Percentiles rank a stretch among this genome's conserved stretches.
Conservation (phyloP, 2,888 invertebrate genomes). For the Folsomia candida region DNA sequence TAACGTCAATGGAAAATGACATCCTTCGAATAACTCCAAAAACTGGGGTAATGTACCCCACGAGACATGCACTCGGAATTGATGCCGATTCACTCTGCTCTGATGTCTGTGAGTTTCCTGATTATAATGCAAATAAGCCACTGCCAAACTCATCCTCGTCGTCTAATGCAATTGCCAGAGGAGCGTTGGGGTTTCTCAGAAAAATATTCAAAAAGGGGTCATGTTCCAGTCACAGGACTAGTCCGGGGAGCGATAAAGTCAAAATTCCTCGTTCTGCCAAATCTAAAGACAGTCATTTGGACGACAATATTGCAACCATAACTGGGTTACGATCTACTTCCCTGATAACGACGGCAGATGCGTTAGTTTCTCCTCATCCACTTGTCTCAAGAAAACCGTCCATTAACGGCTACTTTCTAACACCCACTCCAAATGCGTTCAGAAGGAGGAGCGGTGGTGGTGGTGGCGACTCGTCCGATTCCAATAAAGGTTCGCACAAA, state of each 20-base stretch:
- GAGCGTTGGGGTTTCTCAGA: conserved; percentile 47
- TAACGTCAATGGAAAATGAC: background rate
- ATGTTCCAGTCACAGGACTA: conserved; percentile 36
- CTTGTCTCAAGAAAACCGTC: conserved; percentile 36
- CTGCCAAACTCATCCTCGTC: conserved; percentile 1
- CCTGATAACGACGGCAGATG: conserved; percentile 20
- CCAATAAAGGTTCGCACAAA: conserved; percentile 22
- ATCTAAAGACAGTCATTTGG: conserved; percentile 24
- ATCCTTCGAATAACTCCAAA: background rate
- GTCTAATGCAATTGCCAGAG: conserved; percentile 42
- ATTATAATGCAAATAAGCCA: conserved; percentile 12
- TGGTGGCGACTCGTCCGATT: conserved; percentile 29
- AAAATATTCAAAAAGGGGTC: conserved; percentile 49
- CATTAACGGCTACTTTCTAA: conserved; percentile 45
- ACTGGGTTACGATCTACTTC: conserved; percentile 27
- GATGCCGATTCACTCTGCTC: conserved; percentile 11
- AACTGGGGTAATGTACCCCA: conserved; percentile 6
- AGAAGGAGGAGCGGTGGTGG: conserved; percentile 35
- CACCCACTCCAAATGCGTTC: conserved; percentile 50
- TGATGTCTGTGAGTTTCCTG: conserved; percentile 10
- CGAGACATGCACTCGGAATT: conserved; percentile 7
- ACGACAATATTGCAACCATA: conserved; percentile 29
- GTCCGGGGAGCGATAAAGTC: conserved; percentile 31
- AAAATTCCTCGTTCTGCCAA: conserved; percentile 20
- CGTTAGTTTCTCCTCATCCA: conserved; percentile 29